Conservation (phyloP, 2,797 vertebrate genomes). For the Cuculus canorus region DNA sequence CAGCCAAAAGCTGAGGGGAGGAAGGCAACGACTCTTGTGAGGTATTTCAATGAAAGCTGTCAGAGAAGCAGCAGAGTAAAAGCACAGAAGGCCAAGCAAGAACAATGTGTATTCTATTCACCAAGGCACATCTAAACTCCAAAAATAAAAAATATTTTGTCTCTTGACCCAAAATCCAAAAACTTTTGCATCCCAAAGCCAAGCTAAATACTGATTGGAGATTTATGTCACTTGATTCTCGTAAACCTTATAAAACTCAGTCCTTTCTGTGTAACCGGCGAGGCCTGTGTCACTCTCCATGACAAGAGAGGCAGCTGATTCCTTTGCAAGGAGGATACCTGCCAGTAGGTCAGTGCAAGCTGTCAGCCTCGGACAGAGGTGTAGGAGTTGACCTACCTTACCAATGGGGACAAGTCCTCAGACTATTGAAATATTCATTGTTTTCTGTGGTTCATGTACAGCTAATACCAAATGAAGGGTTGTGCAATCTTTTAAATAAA, state of each 20-base stretch:
- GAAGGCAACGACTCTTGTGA: not conserved
- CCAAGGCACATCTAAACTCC: not conserved
- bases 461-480: not conserved
- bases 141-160: not conserved
- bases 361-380: not conserved
- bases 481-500: not conserved
- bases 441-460: not conserved
- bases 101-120: not conserved
- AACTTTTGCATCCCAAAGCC: not conserved
- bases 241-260: not conserved
- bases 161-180: not conserved
- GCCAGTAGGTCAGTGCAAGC: not conserved
- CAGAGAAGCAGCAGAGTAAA: not conserved
- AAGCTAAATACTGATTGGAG: not conserved
- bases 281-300: too few relatives aligned
- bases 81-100: not conserved
- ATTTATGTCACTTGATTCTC: not conserved
- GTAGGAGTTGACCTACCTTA: not conserved
- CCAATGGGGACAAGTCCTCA: not conserved
- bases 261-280: not conserved
- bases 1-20: not conserved
- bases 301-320: not conserved
- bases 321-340: not conserved
- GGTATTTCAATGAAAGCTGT: not conserved
- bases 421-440: not conserved